Conservation (phyloP, 2,888 invertebrate species). For the Eumerus sabulonum region DNA sequence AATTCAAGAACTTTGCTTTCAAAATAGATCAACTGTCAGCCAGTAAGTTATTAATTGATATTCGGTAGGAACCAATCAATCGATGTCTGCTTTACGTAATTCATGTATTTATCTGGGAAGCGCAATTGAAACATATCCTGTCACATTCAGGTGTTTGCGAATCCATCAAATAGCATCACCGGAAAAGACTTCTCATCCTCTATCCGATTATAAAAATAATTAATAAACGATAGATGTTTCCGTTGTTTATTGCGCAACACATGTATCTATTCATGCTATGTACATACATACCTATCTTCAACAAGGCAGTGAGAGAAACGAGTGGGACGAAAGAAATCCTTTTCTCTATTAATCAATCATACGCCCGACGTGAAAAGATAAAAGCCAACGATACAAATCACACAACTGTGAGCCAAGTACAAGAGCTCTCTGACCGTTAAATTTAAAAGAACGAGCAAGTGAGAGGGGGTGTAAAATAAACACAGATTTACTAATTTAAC, state of each 20-base stretch:
- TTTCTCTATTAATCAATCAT: background rate
- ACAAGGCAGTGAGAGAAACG: no score
- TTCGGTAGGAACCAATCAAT: conserved; percentile 14
- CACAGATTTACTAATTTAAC: conserved; percentile 29
- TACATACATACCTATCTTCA: no score
- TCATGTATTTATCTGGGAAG: conserved; percentile 26
- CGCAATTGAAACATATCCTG: conserved; percentile 6
- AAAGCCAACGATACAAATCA: conserved; percentile 27
- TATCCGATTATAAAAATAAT: conserved; percentile 18
- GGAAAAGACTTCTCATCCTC: background rate
- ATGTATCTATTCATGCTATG: conserved; percentile 12
- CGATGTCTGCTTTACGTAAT: background rate
- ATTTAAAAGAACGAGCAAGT: conserved; percentile 10
- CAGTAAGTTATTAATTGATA: background rate
- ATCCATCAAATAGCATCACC: conserved; percentile 11
- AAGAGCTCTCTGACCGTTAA: conserved; percentile 18
- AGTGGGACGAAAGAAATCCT: conserved; percentile 37
- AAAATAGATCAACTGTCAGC: background rate
- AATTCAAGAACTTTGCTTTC: background rate
- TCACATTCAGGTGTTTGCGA: conserved; percentile 12
- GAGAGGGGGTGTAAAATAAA: no score
- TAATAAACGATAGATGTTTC: conserved; percentile 19
- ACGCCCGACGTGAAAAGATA: conserved; percentile 1
- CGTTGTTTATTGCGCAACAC: conserved; percentile 40
- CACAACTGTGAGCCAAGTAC: conserved; percentile 15